Percentiles rank a stretch among this genome's conserved stretches.
phyloP scores from a whole-genome alignment of 1,140 invertebrate species.

The Portunus trituberculatus region DNA sequence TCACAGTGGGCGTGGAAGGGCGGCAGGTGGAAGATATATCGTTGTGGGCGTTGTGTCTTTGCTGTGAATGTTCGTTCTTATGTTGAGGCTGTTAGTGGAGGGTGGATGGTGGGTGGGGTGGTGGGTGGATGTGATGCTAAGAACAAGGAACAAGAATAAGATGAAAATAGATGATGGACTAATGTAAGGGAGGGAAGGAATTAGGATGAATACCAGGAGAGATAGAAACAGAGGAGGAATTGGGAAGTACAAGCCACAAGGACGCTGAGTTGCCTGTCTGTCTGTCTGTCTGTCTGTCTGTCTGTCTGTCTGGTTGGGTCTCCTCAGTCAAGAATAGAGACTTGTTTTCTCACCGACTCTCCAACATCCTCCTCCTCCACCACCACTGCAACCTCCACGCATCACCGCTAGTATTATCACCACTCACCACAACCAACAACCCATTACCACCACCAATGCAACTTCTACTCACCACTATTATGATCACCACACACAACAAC shows the following conservation, averaged over 20 bases:
- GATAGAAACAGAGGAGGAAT: neutral
- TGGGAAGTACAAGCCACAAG: no score
- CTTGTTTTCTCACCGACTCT: no score
- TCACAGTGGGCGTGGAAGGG: constrained; percentile 28
- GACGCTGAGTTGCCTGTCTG: neutral
- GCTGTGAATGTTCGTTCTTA: no score
- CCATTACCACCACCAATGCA: no score
- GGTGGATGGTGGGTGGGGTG: neutral
- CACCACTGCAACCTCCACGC: no score
- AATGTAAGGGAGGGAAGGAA: neutral
- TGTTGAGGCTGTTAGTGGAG: no score
- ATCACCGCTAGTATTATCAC: no score
- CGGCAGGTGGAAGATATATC: neutral
- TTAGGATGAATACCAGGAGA: neutral
- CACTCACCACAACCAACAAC: no score
- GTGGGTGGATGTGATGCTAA: neutral
- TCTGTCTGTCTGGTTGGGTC: neutral
- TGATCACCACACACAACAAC: no score
- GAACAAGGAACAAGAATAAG: neutral
- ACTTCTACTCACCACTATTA: no score
- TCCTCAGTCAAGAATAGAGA: neutral
- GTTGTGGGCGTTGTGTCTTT: neutral
- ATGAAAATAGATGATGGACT: neutral
- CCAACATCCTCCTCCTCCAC: no score
- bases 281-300: neutral